Percentiles rank a stretch among this genome's conserved stretches.
phyloP scores from a whole-genome alignment of 2,888 invertebrate species.

The Microplitis deprimator region DNA sequence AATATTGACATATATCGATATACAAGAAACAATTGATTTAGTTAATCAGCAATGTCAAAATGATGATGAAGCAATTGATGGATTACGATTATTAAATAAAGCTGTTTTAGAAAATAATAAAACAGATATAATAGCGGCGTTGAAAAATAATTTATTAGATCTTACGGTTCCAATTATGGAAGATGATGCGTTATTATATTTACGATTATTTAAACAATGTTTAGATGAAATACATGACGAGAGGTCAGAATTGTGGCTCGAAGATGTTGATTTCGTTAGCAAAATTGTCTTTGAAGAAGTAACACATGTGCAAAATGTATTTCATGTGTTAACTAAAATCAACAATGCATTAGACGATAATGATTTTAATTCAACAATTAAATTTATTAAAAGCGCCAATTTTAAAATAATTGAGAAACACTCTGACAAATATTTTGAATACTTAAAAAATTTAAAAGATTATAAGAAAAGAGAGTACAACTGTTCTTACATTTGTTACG shows the following conservation, averaged over 20 bases:
- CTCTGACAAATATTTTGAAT: slow-evolving; percentile 54
- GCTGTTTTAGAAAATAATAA: slow-evolving; percentile 75
- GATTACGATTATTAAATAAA: slow-evolving; percentile 76
- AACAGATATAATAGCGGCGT: slow-evolving; percentile 71
- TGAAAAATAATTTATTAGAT: slow-evolving; percentile 73
- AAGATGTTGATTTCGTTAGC: slow-evolving; percentile 74
- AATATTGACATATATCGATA: slow-evolving; percentile 78
- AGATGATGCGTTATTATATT: slow-evolving; percentile 74
- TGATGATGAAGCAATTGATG: slow-evolving; percentile 74
- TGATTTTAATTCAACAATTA: slow-evolving; percentile 55
- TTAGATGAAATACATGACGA: slow-evolving; percentile 72
- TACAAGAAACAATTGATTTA: slow-evolving; percentile 78
- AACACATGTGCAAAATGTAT: slow-evolving; percentile 71
- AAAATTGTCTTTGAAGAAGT: slow-evolving; percentile 66
- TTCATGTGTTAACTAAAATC: slow-evolving; percentile 57
- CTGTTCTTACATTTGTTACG: slow-evolving; percentile 58
- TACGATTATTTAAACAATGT: slow-evolving; percentile 73
- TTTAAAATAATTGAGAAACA: slow-evolving; percentile 54
- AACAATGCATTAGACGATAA: slow-evolving; percentile 59
- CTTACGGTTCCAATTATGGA: slow-evolving; percentile 70
- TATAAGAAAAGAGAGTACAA: slow-evolving; percentile 48
- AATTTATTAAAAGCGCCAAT: slow-evolving; percentile 55
- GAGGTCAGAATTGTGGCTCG: slow-evolving; percentile 76
- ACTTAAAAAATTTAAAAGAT: slow-evolving; percentile 53
- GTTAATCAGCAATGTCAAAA: slow-evolving; percentile 76